Evolutionary conservation across 2,797 vertebrate species (phyloP).

Genomic region (Hemibagrus guttatus): DNA sequence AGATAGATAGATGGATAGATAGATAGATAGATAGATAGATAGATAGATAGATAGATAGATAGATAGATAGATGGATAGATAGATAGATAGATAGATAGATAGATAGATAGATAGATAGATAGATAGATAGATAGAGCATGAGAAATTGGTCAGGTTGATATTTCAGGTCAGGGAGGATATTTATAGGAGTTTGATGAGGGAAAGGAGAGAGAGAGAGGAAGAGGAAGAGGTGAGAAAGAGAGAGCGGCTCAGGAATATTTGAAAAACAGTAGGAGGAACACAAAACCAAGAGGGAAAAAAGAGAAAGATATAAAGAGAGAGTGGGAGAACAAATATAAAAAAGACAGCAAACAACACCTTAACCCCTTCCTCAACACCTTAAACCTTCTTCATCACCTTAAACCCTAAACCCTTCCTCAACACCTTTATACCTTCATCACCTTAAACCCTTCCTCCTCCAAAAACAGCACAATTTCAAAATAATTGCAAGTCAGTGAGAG

Average conservation of each 20-base stretch:
- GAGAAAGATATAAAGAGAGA: conserved; percentile 6
- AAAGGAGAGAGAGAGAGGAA: neutral
- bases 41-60: neutral
- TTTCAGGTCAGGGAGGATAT: conserved; percentile 29
- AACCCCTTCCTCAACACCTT: neutral
- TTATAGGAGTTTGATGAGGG: conserved; percentile 12
- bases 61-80: neutral
- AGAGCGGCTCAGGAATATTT: too few relatives aligned
- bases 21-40: neutral
- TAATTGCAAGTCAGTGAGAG: neutral
- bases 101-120: neutral
- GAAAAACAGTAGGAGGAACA: neutral
- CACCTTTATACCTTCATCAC: neutral
- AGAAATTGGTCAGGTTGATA: conserved; percentile 5
- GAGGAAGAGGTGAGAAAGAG: neutral
- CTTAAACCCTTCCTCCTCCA: neutral
- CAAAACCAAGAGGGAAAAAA: neutral
- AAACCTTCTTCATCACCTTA: neutral
- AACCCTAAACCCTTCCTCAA: neutral
- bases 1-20: neutral
- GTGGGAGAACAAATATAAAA: neutral
- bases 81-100: neutral
- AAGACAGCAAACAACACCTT: conserved; percentile 7
- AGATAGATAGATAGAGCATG: neutral
- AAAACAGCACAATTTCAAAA: neutral